phyloP scores from a whole-genome alignment of 1,140 invertebrate species.

The Drosophila eugracilis region DNA sequence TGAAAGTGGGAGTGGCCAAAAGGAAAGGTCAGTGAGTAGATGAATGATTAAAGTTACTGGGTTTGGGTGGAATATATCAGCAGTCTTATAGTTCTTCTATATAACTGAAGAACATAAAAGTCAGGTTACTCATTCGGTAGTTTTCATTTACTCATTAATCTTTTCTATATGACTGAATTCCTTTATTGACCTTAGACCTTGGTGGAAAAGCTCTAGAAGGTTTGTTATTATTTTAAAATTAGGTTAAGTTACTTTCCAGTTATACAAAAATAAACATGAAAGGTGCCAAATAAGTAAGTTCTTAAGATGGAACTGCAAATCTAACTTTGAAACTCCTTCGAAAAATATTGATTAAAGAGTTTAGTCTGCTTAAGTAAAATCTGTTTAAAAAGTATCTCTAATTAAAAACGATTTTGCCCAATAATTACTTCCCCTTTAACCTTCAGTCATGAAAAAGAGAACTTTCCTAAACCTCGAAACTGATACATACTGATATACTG shows the following conservation, averaged over 20 bases:
- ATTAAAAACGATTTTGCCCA: no score
- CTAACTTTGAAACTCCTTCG: no score
- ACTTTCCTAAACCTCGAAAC: background rate
- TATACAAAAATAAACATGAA: no score
- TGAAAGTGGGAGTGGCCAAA: conserved; percentile 1
- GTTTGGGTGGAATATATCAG: background rate
- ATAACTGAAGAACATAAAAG: background rate
- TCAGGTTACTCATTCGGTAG: background rate
- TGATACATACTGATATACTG: no score
- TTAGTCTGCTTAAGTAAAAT: no score
- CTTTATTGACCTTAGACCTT: conserved; percentile 1
- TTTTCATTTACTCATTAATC: background rate
- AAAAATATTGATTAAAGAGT: no score
- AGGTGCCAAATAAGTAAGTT: no score
- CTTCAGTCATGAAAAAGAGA: background rate
- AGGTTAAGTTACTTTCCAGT: no score
- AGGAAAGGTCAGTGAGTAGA: conserved; percentile 38
- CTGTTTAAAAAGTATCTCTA: no score
- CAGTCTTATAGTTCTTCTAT: background rate
- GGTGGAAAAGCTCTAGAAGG: background rate
- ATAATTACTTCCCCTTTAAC: background rate
- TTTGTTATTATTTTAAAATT: no score
- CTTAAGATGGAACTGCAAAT: no score
- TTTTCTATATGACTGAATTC: background rate
- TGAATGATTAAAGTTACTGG: conserved; percentile 8